Evolutionary conservation across 2,113 vertebrate species (phyloP), one percentile per base, ranked within the genome.

Genomic region (Holacanthus passer): DNA sequence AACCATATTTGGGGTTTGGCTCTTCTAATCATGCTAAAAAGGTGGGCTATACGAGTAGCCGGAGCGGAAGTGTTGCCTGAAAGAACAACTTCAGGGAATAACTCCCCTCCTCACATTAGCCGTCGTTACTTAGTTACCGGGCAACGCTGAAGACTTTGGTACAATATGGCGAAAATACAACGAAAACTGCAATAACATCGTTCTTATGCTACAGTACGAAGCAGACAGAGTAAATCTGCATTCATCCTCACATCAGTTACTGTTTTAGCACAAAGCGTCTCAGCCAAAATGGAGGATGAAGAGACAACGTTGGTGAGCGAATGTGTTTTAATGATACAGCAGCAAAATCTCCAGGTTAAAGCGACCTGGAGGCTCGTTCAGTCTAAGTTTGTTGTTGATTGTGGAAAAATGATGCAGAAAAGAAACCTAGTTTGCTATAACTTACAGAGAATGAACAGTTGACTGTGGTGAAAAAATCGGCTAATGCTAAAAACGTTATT

Each of bases 241-340:
- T 2, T 14, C 22, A 14, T 69, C 59, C 47, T 13, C 2, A n/a
- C 4, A 6, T 1, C 4, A 20, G 19, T 41, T 39, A 5, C 2
- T 53, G 35, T 37, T 62, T 20, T 19, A 62, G 27, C 13, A 41
- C 22, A 27, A 27, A n/a, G 9, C 13, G 10, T 37, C 48, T 56
- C 60, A 76, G 59, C 58, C 63, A 85, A 90, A 45, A 92, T 91
- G 87, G 95, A 95, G 79, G 93, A 95, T 6, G 93, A 95, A 69
- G 93, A 95, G 13, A 90, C 90, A 48, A 45, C 88, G 12, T 59
- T 95, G 90, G 95, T 96, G 81, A 94, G 94, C 65, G 35, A 48
- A 17, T 17, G 7, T 60, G 8, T 63, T 69, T 59, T 19, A 58
- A 39, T 10, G 9, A 41, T 14, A 60, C 13, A 37, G 9, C 3